Evolutionary conservation across 2,888 invertebrate species (phyloP), one percentile per base, ranked within the genome.

Genomic region (Drosophila leonis): DNA sequence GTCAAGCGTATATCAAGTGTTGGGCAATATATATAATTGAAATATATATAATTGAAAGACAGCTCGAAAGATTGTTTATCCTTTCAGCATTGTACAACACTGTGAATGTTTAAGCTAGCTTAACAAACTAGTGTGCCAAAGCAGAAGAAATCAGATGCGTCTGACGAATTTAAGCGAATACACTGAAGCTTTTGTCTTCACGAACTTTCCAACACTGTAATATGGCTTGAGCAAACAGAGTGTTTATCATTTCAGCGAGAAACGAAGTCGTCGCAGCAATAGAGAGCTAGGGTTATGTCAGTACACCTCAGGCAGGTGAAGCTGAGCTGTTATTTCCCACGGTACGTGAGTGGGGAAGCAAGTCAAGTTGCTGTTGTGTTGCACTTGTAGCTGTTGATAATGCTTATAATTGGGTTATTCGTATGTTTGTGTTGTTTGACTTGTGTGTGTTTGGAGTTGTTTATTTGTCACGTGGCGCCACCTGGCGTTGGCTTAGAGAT

Each of bases 381-480:
- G 44, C 44, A 44, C 44, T 44, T 44, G 44, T 44, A 15, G 44
- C 44, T 27, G 24, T 15, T 44, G 44, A 15, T 44, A 24, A 15
- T 44, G 54, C 51, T 64, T 56, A 39, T 51, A n/a, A 41, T 27
- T 65, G 44, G 39, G 59, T 49, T 33, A 48, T 10, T n/a, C 48
- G 48, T 56, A 5, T 20, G 31, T 56, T 13, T 31, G 31, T 42
- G 56, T 24, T 56, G 31, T 12, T 54, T 13, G 27, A 35, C 7
- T 37, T 39, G 54, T 15, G 31, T 3, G 55, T 42, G 55, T 3
- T 41, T 15, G 9, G 24, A 9, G 9, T 7, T 54, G n/a, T 27
- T 24, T 7, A n/a, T n/a, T 9, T 33, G 52, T 42, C 78, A 48
- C 51, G 75, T 68, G 78, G 73, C 80, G 84, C 80, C 87, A 82